These are phyloP conservation scores for Geotrypetes seraphini DNA, from an alignment of 2,797 vertebrate species.

Conservation along the genomic window DNA sequence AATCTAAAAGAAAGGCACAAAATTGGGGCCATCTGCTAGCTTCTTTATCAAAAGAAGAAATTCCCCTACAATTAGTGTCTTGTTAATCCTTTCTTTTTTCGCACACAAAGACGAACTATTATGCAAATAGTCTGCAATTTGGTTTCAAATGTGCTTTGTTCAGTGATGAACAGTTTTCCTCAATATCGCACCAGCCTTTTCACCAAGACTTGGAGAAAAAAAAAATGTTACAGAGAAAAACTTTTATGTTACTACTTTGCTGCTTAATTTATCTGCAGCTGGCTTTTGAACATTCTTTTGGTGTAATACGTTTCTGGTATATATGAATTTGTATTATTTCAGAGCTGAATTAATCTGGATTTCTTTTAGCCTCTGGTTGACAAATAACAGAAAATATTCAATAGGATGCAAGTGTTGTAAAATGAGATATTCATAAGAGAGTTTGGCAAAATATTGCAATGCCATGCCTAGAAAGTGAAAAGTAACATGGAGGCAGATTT, in stretches of 20 bases:
- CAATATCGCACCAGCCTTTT: slow-evolving; percentile 46
- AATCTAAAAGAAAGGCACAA: slow-evolving; percentile 8
- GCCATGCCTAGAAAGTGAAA: too few species aligned
- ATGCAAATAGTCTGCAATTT: slow-evolving; percentile 64
- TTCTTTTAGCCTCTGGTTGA: too few species aligned
- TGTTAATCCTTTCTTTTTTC: slow-evolving; percentile 25
- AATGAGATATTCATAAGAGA: too few species aligned
- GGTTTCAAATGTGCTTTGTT: slow-evolving; percentile 56
- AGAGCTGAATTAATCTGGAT: too few species aligned
- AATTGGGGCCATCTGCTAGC: slow-evolving; percentile 53
- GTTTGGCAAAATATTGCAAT: too few species aligned
- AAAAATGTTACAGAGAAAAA: slow-evolving; percentile 8
- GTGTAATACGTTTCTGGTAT: too few species aligned
- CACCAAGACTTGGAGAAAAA: slow-evolving; percentile 36
- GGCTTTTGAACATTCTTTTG: too few species aligned
- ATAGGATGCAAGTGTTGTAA: too few species aligned
- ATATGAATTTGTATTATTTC: too few species aligned
- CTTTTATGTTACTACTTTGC: slow-evolving; percentile 2
- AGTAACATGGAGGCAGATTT: too few species aligned
- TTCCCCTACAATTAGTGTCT: slow-evolving; percentile 52
- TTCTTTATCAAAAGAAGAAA: slow-evolving; percentile 32
- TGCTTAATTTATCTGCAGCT: slow-evolving; percentile 8
- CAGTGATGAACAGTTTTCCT: slow-evolving; percentile 57
- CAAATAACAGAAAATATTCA: too few species aligned
- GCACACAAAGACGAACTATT: slow-evolving; percentile 43